These are phyloP conservation scores for Anticlea derivata DNA, from an alignment of 2,888 invertebrate genomes.

Conservation along the genomic window DNA sequence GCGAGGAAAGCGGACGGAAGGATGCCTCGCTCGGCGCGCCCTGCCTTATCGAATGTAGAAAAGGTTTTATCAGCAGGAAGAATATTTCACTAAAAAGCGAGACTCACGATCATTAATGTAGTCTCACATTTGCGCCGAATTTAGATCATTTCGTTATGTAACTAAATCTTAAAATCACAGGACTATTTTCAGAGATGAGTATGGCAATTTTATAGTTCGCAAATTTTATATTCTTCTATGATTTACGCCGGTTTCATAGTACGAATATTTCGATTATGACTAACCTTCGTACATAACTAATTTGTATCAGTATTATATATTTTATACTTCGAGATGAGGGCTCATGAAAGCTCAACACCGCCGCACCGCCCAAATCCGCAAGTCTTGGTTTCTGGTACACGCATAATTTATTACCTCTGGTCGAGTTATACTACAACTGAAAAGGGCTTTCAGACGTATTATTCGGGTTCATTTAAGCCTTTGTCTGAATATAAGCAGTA, in stretches of 20 bases:
- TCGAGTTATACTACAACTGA: slow-evolving; percentile 45
- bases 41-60: slow-evolving; percentile 49
- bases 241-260: slow-evolving; percentile 55
- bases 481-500: slow-evolving; percentile 41
- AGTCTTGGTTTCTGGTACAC: slow-evolving; percentile 42
- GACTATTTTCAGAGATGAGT: slow-evolving; percentile 34
- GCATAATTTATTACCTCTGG: slow-evolving; percentile 50
- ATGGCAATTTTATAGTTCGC: slow-evolving; percentile 53
- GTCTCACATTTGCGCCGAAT: neutral
- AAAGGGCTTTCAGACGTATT: slow-evolving; percentile 43
- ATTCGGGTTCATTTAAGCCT: slow-evolving; percentile 49
- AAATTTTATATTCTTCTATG: slow-evolving; percentile 46
- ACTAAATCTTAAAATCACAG: neutral
- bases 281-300: slow-evolving; percentile 61
- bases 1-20: slow-evolving; percentile 49
- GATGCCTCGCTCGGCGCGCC: slow-evolving; percentile 51
- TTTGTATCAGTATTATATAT: slow-evolving; percentile 54
- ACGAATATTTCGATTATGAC: slow-evolving; percentile 62
- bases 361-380: slow-evolving; percentile 44
- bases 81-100: slow-evolving; percentile 35
- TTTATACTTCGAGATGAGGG: slow-evolving; percentile 48
- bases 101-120: slow-evolving; percentile 15
- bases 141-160: neutral
- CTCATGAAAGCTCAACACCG: slow-evolving; percentile 40
- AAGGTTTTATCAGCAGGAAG: slow-evolving; percentile 47